These are phyloP conservation scores for Teleiodes luculella DNA, from an alignment of 2,888 invertebrate genomes.

Conservation along the genomic window DNA sequence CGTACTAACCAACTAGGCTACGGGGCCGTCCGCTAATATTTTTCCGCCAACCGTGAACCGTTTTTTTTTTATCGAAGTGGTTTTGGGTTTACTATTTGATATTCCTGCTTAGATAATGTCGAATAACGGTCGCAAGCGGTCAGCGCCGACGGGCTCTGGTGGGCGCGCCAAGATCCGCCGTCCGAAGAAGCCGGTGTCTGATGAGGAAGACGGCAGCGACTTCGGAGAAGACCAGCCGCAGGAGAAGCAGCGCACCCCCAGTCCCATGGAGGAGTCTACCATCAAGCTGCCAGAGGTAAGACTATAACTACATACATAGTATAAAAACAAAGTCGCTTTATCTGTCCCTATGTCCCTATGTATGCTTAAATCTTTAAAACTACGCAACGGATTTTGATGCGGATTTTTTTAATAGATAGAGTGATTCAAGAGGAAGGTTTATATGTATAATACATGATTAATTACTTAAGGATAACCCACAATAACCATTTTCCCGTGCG, in stretches of 20 bases:
- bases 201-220: constrained; percentile 57
- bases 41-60: background rate
- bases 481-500: too few relatives aligned
- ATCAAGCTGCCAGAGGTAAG: constrained; percentile 81
- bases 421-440: too few relatives aligned
- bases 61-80: background rate
- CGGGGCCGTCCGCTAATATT: too few relatives aligned
- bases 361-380: too few relatives aligned
- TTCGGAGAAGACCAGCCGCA: constrained; percentile 44
- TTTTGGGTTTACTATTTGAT: background rate
- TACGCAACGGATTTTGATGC: too few relatives aligned
- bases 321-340: too few relatives aligned
- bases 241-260: constrained; percentile 55
- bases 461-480: too few relatives aligned
- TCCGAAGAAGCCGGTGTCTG: constrained; percentile 43
- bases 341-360: too few relatives aligned
- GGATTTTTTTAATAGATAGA: too few relatives aligned
- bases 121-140: constrained; percentile 39
- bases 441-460: too few relatives aligned
- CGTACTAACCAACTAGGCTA: too few relatives aligned
- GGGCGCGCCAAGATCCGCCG: constrained; percentile 38
- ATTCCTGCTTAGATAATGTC: constrained; percentile 27
- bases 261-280: constrained; percentile 79
- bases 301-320: too few relatives aligned
- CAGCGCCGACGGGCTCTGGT: constrained; percentile 24